Evolutionary conservation across 2,888 invertebrate species (phyloP).

Genomic region (Eristalinus aeneus): DNA sequence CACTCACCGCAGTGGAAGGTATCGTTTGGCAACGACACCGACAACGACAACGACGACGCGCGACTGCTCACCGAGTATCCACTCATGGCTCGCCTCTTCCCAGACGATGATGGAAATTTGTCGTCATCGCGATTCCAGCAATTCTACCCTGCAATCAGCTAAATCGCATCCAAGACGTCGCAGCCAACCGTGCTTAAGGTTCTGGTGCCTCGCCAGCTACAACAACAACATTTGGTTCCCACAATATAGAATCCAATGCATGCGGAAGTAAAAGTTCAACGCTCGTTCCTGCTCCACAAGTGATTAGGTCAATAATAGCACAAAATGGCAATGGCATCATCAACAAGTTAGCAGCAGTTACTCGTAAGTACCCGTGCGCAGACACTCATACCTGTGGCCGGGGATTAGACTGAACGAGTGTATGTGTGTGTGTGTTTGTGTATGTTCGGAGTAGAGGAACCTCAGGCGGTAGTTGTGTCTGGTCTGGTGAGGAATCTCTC

Average conservation of each 20-base stretch:
- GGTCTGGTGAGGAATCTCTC: slow-evolving; percentile 42
- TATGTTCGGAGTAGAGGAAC: no score
- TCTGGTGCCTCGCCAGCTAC: slow-evolving; percentile 5
- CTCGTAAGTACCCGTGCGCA: slow-evolving; percentile 11
- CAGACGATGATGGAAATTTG: slow-evolving; percentile 70
- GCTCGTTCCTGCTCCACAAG: slow-evolving; percentile 81
- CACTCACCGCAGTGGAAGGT: slow-evolving; percentile 46
- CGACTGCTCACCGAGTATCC: slow-evolving; percentile 15
- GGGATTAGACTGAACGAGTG: neutral
- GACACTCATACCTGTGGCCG: slow-evolving; percentile 8
- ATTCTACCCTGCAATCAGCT: slow-evolving; percentile 64
- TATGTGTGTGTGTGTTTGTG: slow-evolving; percentile 6
- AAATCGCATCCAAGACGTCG: slow-evolving; percentile 49
- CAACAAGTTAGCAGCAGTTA: slow-evolving; percentile 66
- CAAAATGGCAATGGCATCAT: slow-evolving; percentile 75
- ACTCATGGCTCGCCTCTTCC: slow-evolving; percentile 41
- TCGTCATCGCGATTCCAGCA: slow-evolving; percentile 68
- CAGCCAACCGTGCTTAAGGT: neutral
- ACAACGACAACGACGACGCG: neutral
- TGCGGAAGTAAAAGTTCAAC: slow-evolving; percentile 81
- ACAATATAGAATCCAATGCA: slow-evolving; percentile 75
- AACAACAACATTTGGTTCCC: slow-evolving; percentile 69
- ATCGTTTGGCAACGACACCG: slow-evolving; percentile 11
- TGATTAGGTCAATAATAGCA: slow-evolving; percentile 81
- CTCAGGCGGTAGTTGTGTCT: neutral